Evolutionary conservation across 2,888 invertebrate species (phyloP), one percentile per base, ranked within the genome.

Genomic region (Metalampra italica): DNA sequence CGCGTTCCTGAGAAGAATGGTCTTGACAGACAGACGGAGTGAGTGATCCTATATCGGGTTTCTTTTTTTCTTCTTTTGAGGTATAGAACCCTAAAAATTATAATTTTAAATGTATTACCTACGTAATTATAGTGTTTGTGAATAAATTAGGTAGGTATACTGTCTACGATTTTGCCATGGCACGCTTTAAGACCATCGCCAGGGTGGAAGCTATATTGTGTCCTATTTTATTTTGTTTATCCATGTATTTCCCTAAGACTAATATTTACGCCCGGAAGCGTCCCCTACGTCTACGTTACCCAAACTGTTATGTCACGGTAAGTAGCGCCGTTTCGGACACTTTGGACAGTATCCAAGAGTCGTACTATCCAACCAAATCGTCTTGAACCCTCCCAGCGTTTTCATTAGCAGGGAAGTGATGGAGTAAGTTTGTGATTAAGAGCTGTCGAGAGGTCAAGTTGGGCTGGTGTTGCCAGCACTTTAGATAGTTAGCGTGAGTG

Each of bases 331-430:
- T 76, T 75, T 67, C 65, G 68, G 75, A 76, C 75, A 77, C 73
- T 80, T 82, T 84, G 84, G 83, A 82, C 60, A 62, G 60, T 59
- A 62, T 82, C 84, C 84, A 84, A 84, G 72, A 77, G 60, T 62
- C 60, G 60, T 64, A 58, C 56, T 55, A 56, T 15, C 34, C 47
- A 45, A 49, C 77, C 66, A 70, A 50, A 54, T 45, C 57, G 58
- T 46, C 49, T 48, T 53, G 74, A 70, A 3, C 75, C 30, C 56
- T 55, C 54, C 51, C 53, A 55, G 62, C 59, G 59, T 53, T 62
- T 63, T 63, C 59, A 64, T 59, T 36, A 22, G 55, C 32, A 32
- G 43, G n/a, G n/a, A 56, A 56, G 43, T 45, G 43, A 47, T 49
- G 43, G 9, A n/a, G 11, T 5, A 7, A n/a, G 36, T n/a, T 7